phyloP scores from a whole-genome alignment of 2,888 invertebrate genomes.

The Hyposoter didymator region DNA sequence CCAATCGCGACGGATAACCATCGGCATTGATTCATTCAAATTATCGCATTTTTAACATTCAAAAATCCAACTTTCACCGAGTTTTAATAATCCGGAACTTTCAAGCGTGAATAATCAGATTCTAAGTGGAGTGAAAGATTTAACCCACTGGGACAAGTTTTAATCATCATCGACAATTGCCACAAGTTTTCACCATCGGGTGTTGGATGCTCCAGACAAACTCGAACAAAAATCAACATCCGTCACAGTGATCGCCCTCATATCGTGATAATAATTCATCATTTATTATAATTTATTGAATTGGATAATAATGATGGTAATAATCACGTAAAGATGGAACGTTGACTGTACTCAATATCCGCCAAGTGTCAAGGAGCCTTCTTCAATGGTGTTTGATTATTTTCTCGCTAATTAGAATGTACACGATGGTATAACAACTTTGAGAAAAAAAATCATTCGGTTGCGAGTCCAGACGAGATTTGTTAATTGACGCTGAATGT shows the following conservation, averaged over 20 bases:
- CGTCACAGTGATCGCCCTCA: slow-evolving; percentile 1
- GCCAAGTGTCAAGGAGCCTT: slow-evolving; percentile 8
- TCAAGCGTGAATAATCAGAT: neutral
- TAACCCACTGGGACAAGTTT: slow-evolving; percentile 2
- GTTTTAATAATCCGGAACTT: neutral
- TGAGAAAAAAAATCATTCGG: neutral
- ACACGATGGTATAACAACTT: slow-evolving; percentile 7
- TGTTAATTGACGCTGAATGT: neutral
- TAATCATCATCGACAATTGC: neutral
- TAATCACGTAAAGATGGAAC: slow-evolving; percentile 19
- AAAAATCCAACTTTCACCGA: neutral
- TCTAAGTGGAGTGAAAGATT: neutral
- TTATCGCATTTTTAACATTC: neutral
- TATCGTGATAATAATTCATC: slow-evolving; percentile 21
- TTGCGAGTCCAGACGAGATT: neutral
- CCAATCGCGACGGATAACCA: slow-evolving; percentile 2
- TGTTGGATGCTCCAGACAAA: neutral
- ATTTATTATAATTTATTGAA: neutral
- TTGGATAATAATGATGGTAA: neutral
- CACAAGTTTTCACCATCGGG: neutral
- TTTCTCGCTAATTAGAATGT: slow-evolving; percentile 6
- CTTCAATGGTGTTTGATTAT: neutral
- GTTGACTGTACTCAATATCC: slow-evolving; percentile 26
- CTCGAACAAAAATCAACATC: neutral
- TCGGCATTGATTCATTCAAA: neutral